phyloP scores from a whole-genome alignment of 1,140 invertebrate genomes.

The Drosophila lacteicornis region DNA sequence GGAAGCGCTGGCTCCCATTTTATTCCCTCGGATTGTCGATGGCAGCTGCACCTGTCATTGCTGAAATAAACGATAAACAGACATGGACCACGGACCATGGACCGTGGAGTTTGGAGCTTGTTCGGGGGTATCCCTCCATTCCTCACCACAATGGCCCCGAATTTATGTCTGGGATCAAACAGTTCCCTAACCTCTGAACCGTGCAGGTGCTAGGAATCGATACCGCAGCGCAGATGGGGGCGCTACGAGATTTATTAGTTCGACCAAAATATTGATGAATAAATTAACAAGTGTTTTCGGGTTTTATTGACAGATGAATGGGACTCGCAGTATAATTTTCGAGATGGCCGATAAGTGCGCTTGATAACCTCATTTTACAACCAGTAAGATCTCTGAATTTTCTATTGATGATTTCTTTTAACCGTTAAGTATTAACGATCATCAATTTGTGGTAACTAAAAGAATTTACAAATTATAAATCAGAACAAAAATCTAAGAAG shows the following conservation, averaged over 20 bases:
- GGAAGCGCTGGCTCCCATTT: slow-evolving; percentile 20
- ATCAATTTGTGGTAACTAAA: too few relatives aligned
- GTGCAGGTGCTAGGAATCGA: slow-evolving; percentile 55
- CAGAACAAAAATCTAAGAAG: too few relatives aligned
- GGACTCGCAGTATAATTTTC: slow-evolving; percentile 6
- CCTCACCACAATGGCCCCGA: slow-evolving; percentile 57
- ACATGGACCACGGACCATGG: slow-evolving; percentile 20
- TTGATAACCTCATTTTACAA: slow-evolving; percentile 22
- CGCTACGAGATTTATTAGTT: slow-evolving; percentile 57
- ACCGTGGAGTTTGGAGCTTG: not conserved
- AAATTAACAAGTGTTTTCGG: slow-evolving; percentile 34
- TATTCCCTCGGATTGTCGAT: slow-evolving; percentile 56
- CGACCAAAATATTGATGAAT: slow-evolving; percentile 56
- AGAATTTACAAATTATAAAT: too few relatives aligned
- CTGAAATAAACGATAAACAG: slow-evolving; percentile 75
- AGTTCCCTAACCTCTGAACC: slow-evolving; percentile 70
- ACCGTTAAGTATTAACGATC: too few relatives aligned
- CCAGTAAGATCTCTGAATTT: not conserved
- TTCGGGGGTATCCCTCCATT: slow-evolving; percentile 4
- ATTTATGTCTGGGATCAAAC: slow-evolving; percentile 62
- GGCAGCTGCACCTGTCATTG: slow-evolving; percentile 80
- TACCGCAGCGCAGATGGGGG: slow-evolving; percentile 40
- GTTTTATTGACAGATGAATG: slow-evolving; percentile 32
- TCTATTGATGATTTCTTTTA: not conserved
- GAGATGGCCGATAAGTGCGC: slow-evolving; percentile 22